Percentiles rank a stretch among this genome's conserved stretches.
These are phyloP conservation scores for Sebastes steindachneri DNA, from an alignment of 2,797 vertebrate species.

Conservation along the genomic window DNA sequence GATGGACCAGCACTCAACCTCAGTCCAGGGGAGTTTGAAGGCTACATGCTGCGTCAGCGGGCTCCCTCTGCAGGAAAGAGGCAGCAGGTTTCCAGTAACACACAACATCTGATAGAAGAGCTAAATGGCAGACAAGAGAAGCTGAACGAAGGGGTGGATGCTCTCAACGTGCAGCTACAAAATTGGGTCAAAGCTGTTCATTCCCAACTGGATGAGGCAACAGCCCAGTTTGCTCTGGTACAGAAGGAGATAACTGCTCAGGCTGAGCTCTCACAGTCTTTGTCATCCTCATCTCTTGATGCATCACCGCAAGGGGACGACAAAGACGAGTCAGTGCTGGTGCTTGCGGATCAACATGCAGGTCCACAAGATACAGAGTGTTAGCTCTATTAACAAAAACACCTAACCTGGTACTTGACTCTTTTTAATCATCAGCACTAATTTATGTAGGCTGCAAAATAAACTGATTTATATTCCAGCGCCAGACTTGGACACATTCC, in stretches of 20 bases:
- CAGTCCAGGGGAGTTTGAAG: conserved; percentile 82
- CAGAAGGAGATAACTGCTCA: conserved; percentile 65
- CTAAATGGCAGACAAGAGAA: conserved; percentile 80
- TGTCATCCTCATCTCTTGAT: conserved; percentile 16
- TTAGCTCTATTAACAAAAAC: conserved; percentile 43
- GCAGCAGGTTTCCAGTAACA: conserved; percentile 58
- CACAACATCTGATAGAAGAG: conserved; percentile 75
- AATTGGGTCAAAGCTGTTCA: conserved; percentile 80
- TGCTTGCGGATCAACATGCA: conserved; percentile 38
- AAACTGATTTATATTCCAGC: conserved; percentile 1
- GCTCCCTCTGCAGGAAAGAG: conserved; percentile 40
- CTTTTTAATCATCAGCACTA: conserved; percentile 30
- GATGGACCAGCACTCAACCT: conserved; percentile 85
- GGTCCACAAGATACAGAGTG: conserved; percentile 54
- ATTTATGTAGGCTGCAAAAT: conserved; percentile 17
- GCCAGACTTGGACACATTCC: conserved; percentile 45
- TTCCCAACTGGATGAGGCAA: conserved; percentile 76
- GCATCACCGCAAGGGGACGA: conserved; percentile 4
- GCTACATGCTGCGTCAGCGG: conserved; percentile 79
- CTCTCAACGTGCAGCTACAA: conserved; percentile 75
- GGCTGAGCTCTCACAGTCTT: conserved; percentile 3
- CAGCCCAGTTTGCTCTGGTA: conserved; percentile 48
- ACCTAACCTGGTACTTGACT: conserved; percentile 21
- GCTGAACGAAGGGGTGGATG: conserved; percentile 73
- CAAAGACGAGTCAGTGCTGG: conserved; percentile 26